Conservation (phyloP, 2,113 vertebrate genomes). For the Irena cyanogastra region DNA sequence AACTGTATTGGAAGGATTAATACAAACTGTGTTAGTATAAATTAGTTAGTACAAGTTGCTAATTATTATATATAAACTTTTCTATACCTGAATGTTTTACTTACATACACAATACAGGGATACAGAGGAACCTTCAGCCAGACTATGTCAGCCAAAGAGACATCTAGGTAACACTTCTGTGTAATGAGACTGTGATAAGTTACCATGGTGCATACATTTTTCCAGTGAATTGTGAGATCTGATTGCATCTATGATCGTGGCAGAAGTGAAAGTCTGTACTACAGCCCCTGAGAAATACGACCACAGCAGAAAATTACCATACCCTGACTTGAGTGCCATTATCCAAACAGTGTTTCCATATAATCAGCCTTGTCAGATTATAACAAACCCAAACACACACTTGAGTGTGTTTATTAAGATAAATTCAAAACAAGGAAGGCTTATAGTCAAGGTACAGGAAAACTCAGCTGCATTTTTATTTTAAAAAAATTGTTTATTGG, state of each 20-base stretch:
- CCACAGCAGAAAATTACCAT: background rate
- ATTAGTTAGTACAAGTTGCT: background rate
- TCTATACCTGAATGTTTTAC: background rate
- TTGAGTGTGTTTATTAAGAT: background rate
- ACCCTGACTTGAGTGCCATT: background rate
- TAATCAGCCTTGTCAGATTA: background rate
- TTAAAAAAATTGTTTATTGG: conserved; percentile 71
- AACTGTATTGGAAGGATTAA: background rate
- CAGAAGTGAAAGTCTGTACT: background rate
- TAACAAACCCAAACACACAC: background rate
- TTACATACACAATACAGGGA: accelerated
- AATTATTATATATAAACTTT: background rate
- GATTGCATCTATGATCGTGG: accelerated
- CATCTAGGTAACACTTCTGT: background rate
- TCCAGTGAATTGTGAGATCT: too few species aligned
- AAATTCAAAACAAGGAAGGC: background rate
- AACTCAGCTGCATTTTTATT: background rate
- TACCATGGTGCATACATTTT: accelerated
- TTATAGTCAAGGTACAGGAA: background rate
- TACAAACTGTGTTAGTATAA: background rate
- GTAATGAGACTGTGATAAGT: accelerated
- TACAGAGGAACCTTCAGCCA: background rate
- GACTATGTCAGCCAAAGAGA: background rate
- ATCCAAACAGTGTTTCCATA: background rate
- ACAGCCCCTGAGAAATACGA: accelerated